A percentile compares a stretch with the other conserved stretches of the same genome.
Conservation (phyloP, 2,797 vertebrate genomes). For the Ispidina picta region DNA sequence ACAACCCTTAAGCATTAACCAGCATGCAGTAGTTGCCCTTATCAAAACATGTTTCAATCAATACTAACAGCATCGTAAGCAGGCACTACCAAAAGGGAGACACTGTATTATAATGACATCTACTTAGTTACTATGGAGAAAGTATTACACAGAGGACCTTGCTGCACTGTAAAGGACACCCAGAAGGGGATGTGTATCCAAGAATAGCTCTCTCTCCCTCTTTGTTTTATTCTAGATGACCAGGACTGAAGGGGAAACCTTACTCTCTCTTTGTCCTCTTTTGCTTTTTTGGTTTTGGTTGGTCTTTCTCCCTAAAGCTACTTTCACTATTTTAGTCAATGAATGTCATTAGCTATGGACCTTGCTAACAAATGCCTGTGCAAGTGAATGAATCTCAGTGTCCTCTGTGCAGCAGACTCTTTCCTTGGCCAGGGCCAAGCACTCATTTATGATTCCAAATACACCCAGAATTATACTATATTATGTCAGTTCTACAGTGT, state of each 20-base stretch:
- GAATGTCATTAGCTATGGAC: fast-evolving
- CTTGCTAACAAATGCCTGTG: not conserved
- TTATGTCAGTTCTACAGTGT: not conserved
- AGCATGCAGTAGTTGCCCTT: not conserved
- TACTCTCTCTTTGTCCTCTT: not conserved
- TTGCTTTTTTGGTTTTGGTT: not conserved
- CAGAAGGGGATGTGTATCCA: not conserved
- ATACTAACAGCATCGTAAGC: not conserved
- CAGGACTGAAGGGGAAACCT: not conserved
- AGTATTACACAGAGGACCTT: not conserved
- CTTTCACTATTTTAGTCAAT: not conserved
- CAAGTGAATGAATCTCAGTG: not conserved
- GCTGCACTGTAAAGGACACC: not conserved
- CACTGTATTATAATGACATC: not conserved
- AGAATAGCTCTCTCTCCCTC: not conserved
- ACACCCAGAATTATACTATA: not conserved
- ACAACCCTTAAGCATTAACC: not conserved
- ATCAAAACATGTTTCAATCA: not conserved
- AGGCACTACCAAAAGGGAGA: not conserved
- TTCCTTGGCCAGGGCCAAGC: not conserved
- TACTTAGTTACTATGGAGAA: not conserved
- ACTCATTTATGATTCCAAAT: not conserved
- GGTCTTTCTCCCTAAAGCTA: not conserved
- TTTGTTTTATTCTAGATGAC: not conserved
- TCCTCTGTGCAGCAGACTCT: not conserved